Percentiles rank a stretch among this genome's conserved stretches.
These are phyloP conservation scores for Macquaria australasica DNA, from an alignment of 2,113 vertebrate genomes.

Conservation along the genomic window DNA sequence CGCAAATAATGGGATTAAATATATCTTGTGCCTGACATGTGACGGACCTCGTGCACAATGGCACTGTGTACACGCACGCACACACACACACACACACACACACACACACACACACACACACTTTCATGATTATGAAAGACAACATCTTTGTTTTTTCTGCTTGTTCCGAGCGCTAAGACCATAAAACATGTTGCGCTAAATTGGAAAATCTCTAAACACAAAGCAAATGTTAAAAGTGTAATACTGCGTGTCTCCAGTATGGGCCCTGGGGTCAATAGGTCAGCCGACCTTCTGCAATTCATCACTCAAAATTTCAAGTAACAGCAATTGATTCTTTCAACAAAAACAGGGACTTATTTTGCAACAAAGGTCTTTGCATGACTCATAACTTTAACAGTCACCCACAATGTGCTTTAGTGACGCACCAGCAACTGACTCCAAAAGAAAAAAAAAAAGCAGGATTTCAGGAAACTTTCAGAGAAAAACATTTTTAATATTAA, in stretches of 20 bases:
- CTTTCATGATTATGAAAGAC: constrained; percentile 19
- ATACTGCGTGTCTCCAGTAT: neutral
- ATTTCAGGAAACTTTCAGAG: neutral
- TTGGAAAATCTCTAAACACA: constrained; percentile 1
- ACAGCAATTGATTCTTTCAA: constrained; percentile 12
- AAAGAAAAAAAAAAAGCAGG: no score
- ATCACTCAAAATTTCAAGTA: constrained; percentile 17
- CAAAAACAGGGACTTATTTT: constrained; percentile 21
- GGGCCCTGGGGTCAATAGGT: constrained; percentile 61
- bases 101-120: neutral
- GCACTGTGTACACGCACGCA: no score
- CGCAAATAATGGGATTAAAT: constrained; percentile 57
- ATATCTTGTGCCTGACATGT: constrained; percentile 18
- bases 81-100: neutral
- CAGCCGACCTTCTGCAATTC: constrained; percentile 52
- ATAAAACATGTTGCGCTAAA: constrained; percentile 7
- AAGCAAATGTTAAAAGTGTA: neutral
- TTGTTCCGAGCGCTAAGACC: constrained; percentile 1
- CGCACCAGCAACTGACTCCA: neutral
- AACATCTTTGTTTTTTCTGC: constrained; percentile 7
- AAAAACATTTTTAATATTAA: neutral
- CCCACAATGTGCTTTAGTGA: neutral
- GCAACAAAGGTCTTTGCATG: constrained; percentile 9
- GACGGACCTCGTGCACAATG: neutral
- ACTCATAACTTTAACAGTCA: constrained; percentile 12